Percentiles rank a stretch among this genome's conserved stretches.
These are phyloP conservation scores for Drosophila parabipectinata DNA, from an alignment of 1,140 invertebrate genomes.

Conservation along the genomic window DNA sequence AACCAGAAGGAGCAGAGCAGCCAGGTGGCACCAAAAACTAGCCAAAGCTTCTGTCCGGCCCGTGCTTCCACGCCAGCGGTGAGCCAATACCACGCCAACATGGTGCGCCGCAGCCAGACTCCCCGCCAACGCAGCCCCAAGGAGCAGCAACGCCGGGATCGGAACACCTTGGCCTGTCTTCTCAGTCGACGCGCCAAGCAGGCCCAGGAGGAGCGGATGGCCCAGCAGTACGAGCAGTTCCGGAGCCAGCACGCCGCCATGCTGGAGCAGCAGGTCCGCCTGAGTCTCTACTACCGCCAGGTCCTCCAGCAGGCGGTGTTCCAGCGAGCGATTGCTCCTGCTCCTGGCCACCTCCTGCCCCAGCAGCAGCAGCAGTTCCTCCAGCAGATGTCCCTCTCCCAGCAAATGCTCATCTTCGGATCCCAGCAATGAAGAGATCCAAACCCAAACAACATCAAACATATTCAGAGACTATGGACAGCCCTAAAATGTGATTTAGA, in stretches of 20 bases:
- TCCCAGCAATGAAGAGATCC: conserved; percentile 12
- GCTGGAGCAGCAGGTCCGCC: conserved; percentile 61
- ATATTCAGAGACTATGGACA: conserved; percentile 32
- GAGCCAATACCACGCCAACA: conserved; percentile 65
- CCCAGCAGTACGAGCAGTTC: conserved; percentile 52
- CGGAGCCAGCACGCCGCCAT: conserved; percentile 46
- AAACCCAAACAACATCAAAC: not conserved
- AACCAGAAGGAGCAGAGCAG: not conserved
- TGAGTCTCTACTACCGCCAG: conserved; percentile 61
- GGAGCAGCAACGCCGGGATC: conserved; percentile 66
- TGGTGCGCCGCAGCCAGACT: conserved; percentile 49
- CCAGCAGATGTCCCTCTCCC: conserved; percentile 62
- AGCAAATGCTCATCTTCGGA: conserved; percentile 67
- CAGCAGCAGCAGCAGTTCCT: conserved; percentile 58
- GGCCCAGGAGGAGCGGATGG: conserved; percentile 44
- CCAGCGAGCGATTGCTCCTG: conserved; percentile 35
- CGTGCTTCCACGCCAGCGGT: not conserved
- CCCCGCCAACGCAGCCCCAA: conserved; percentile 53
- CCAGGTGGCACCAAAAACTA: not conserved
- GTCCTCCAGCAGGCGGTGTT: conserved; percentile 64
- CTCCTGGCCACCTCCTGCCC: conserved; percentile 20
- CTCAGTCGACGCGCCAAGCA: conserved; percentile 60
- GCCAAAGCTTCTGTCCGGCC: not conserved
- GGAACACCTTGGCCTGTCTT: conserved; percentile 62
- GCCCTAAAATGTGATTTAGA: conserved; percentile 65